Evolutionary conservation across 1,140 invertebrate genomes (phyloP).

Genomic region (Tenebrio molitor): DNA sequence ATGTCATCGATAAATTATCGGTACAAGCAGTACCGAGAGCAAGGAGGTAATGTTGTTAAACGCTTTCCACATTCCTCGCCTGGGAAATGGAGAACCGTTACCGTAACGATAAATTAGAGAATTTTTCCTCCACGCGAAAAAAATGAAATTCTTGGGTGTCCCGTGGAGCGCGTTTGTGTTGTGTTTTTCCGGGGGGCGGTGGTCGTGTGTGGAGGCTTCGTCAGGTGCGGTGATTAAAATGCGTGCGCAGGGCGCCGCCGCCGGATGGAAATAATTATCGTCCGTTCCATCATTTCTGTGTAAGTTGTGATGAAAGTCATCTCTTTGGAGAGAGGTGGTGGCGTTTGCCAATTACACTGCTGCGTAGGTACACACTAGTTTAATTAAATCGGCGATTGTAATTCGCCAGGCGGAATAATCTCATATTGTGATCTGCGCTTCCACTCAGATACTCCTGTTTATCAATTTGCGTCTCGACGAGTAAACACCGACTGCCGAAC

Average conservation of each 20-base stretch:
- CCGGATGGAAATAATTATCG: slow-evolving; percentile 26
- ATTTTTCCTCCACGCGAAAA: background rate
- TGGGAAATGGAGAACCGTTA: background rate
- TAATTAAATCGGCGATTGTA: slow-evolving; percentile 54
- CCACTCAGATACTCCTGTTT: slow-evolving; percentile 49
- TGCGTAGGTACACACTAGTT: slow-evolving; percentile 50
- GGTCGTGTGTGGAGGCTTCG: background rate
- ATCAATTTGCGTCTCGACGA: slow-evolving; percentile 50
- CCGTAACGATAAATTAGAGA: background rate
- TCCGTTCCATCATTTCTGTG: slow-evolving; percentile 26
- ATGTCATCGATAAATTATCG: slow-evolving; percentile 20
- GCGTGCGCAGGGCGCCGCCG: background rate
- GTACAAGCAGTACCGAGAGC: slow-evolving; percentile 4
- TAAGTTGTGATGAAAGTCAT: slow-evolving; percentile 37
- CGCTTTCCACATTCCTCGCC: slow-evolving; percentile 2
- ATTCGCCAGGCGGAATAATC: slow-evolving; percentile 50
- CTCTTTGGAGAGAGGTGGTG: slow-evolving; percentile 34
- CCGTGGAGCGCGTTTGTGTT: too few species aligned
- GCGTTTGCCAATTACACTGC: slow-evolving; percentile 51
- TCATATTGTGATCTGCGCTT: slow-evolving; percentile 53
- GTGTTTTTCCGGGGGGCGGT: background rate
- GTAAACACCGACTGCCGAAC: slow-evolving; percentile 46
- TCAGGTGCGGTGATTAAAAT: slow-evolving; percentile 34
- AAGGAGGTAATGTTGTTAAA: background rate
- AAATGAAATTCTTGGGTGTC: background rate